Evolutionary conservation across 2,888 invertebrate species (phyloP), one percentile per base, ranked within the genome.

Genomic region (Thera obeliscata): DNA sequence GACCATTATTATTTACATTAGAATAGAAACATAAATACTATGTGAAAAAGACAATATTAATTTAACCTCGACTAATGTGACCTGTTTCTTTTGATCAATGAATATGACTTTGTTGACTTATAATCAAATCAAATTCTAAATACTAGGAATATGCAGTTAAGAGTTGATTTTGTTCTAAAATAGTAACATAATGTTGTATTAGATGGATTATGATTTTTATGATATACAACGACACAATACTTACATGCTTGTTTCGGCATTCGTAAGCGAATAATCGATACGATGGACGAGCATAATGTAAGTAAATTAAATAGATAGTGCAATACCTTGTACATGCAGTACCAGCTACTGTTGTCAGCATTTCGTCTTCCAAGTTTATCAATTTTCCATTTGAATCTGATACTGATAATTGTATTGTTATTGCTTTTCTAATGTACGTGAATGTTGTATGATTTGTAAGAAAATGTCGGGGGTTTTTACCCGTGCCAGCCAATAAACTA

Each of bases 351-450:
- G 76, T 73, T 68, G 73, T 74, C 74, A 78, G 73, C 66, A 73
- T 81, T 80, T 79, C 74, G 81, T 81, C 82, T 83, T 84, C 82
- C 83, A 82, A 67, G 61, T 74, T 67, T 49, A 71, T 66, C 71
- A 46, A 35, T 56, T 61, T 50, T 12, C 50, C 46, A 57, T 50
- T 36, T 49, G 55, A 55, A 59, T 55, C 38, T 48, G 22, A 57
- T 57, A 50, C 2, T 50, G 56, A 55, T 55, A 12, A 54, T 43
- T 43, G 56, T 58, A 35, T 12, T 35, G 54, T 36, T n/a, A 36
- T 43, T 46, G n/a, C 35, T 46, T 61, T 61, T 61, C 2, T 22
- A 49, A 48, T 58, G 38, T 12, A 46, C 58, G 57, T 46, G 43
- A 50, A 22, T 48, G 7, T 54, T 46, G 33, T 52, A 52, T 52